Evolutionary conservation across 1,140 invertebrate species (phyloP).

Genomic region (Bombus soroeensis): DNA sequence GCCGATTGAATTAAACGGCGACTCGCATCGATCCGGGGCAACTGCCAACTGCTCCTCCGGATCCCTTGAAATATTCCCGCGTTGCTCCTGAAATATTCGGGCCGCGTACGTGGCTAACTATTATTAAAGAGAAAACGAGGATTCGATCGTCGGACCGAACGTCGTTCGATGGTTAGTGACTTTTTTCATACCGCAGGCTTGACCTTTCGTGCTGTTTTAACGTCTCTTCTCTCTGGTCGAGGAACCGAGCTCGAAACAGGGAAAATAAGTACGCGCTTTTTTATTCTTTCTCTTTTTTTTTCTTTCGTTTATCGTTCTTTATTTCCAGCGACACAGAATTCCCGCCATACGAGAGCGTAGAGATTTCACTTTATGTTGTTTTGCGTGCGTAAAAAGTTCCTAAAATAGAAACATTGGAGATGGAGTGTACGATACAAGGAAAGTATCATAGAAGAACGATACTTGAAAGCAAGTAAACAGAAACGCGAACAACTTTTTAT

Average conservation of each 20-base stretch:
- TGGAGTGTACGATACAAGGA: background rate
- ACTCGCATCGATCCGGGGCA: constrained; percentile 19
- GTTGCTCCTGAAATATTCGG: constrained; percentile 25
- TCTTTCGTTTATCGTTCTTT: too few relatives aligned
- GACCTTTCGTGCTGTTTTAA: background rate
- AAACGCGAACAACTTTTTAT: too few relatives aligned
- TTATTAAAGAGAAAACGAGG: constrained; percentile 30
- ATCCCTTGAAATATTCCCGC: background rate
- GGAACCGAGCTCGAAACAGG: background rate
- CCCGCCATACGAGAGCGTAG: background rate
- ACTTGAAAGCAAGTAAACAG: background rate
- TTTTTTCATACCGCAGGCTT: constrained; percentile 10
- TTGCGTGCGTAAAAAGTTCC: background rate
- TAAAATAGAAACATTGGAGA: background rate
- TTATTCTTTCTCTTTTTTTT: background rate
- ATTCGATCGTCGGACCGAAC: constrained; percentile 4
- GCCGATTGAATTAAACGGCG: constrained; percentile 28
- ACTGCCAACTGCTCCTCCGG: constrained; percentile 28
- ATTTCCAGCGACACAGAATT: background rate
- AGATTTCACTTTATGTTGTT: background rate
- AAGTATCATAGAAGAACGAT: background rate
- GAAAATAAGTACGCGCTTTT: background rate
- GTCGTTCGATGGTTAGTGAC: background rate
- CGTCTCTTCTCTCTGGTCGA: background rate
- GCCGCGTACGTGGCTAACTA: constrained; percentile 26